These are phyloP conservation scores for Perithous albicinctus DNA, from an alignment of 2,888 invertebrate species.

Conservation along the genomic window DNA sequence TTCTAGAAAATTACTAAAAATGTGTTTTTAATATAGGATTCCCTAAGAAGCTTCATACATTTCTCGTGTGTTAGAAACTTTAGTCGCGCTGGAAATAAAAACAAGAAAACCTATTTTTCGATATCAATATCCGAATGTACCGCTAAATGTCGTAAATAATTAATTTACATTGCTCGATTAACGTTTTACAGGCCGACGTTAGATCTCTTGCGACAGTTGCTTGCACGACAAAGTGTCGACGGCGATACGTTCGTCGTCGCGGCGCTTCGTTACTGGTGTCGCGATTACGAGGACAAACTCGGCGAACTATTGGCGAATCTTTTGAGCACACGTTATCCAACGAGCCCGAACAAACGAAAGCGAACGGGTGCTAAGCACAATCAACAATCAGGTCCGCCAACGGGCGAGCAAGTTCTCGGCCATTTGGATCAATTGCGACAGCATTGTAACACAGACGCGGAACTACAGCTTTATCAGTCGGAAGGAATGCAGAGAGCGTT, in stretches of 20 bases:
- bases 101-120: too few relatives aligned
- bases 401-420: constrained; percentile 94
- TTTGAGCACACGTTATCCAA: constrained; percentile 93
- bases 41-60: too few relatives aligned
- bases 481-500: constrained; percentile 97
- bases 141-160: not conserved
- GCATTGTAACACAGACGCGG: constrained; percentile 87
- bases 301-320: constrained; percentile 92
- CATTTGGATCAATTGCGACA: constrained; percentile 96
- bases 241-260: constrained; percentile 96
- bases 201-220: constrained; percentile 93
- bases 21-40: too few relatives aligned
- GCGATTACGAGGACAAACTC: constrained; percentile 95
- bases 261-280: constrained; percentile 97
- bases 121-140: too few relatives aligned
- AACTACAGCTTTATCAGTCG: constrained; percentile 91
- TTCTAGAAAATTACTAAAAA: too few relatives aligned
- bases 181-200: constrained; percentile 90
- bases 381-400: constrained; percentile 90
- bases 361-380: constrained; percentile 90
- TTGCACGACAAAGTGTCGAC: constrained; percentile 90
- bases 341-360: constrained; percentile 96
- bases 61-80: too few relatives aligned
- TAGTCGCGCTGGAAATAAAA: too few relatives aligned
- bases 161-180: not conserved